Percentiles rank a stretch among this genome's conserved stretches.
These are phyloP conservation scores for Brenthis daphne DNA, from an alignment of 2,888 invertebrate species.

Conservation along the genomic window DNA sequence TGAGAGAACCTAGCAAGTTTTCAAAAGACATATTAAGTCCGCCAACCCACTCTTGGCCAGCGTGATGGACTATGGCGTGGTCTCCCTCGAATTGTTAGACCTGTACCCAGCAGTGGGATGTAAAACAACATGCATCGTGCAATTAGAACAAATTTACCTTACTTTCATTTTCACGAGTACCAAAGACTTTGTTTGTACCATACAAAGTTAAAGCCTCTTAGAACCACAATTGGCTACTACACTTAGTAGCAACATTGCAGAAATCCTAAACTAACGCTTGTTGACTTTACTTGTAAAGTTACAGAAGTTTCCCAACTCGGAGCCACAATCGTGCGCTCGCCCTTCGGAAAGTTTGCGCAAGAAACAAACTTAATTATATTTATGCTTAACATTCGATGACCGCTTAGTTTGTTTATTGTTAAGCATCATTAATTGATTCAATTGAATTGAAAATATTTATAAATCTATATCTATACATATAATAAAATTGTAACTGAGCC, in stretches of 20 bases:
- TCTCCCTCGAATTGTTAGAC: too few species aligned
- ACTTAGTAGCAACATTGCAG: conserved; percentile 25
- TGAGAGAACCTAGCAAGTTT: too few species aligned
- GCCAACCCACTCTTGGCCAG: too few species aligned
- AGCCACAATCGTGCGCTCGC: conserved; percentile 31
- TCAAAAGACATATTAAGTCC: too few species aligned
- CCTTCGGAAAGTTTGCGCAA: conserved; percentile 25
- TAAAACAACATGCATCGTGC: too few species aligned
- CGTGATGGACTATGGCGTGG: too few species aligned
- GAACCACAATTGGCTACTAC: conserved; percentile 21
- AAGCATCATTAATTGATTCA: not conserved
- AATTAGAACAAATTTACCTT: too few species aligned
- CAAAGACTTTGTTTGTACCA: conserved; percentile 10
- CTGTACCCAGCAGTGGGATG: too few species aligned
- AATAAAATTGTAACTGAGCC: too few species aligned
- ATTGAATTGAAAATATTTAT: not conserved
- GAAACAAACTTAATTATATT: conserved; percentile 27
- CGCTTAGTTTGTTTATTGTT: not conserved
- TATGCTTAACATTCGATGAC: conserved; percentile 11
- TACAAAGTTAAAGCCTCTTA: conserved; percentile 23
- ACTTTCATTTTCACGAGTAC: too few species aligned
- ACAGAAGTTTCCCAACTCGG: conserved; percentile 25
- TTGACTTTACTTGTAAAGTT: conserved; percentile 34
- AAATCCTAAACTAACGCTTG: conserved; percentile 30
- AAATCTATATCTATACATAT: too few species aligned